These are phyloP conservation scores for Heliconius nattereri DNA, from an alignment of 1,140 invertebrate species.

Conservation along the genomic window DNA sequence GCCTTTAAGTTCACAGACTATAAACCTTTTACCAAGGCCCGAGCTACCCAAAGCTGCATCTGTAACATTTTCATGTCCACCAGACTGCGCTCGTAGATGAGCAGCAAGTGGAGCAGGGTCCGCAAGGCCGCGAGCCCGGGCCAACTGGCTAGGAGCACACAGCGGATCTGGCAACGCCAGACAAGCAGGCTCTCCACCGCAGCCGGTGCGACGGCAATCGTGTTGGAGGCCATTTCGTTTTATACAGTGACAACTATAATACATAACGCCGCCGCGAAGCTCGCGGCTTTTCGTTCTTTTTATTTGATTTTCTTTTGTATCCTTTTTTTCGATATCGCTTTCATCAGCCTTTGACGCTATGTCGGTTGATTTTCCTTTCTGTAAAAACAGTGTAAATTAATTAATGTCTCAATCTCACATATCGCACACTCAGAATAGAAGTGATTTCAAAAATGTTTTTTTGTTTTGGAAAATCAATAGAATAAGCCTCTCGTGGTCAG, in stretches of 20 bases:
- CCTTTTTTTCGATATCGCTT: conserved; percentile 64
- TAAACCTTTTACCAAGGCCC: conserved; percentile 62
- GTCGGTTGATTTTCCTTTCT: conserved; percentile 57
- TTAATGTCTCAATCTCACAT: neutral
- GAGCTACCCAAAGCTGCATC: conserved; percentile 34
- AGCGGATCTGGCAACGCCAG: conserved; percentile 85
- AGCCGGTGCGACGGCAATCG: conserved; percentile 85
- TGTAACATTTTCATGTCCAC: conserved; percentile 35
- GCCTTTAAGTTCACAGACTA: conserved; percentile 72
- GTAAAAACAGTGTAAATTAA: conserved; percentile 40
- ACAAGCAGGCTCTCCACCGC: conserved; percentile 85
- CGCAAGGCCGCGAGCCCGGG: conserved; percentile 67
- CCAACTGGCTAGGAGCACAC: conserved; percentile 83
- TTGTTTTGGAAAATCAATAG: neutral
- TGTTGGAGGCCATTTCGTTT: conserved; percentile 90
- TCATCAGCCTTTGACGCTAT: conserved; percentile 53
- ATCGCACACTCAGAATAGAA: neutral
- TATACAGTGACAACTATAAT: conserved; percentile 87
- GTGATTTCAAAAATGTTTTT: neutral
- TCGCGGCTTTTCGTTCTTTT: conserved; percentile 84
- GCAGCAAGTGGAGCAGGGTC: conserved; percentile 62
- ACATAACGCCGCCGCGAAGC: conserved; percentile 84
- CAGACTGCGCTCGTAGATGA: conserved; percentile 51
- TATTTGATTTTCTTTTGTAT: conserved; percentile 70
- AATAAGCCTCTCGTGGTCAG: neutral